Conservation (phyloP, 2,113 vertebrate genomes). For the Parotia lawesii region DNA sequence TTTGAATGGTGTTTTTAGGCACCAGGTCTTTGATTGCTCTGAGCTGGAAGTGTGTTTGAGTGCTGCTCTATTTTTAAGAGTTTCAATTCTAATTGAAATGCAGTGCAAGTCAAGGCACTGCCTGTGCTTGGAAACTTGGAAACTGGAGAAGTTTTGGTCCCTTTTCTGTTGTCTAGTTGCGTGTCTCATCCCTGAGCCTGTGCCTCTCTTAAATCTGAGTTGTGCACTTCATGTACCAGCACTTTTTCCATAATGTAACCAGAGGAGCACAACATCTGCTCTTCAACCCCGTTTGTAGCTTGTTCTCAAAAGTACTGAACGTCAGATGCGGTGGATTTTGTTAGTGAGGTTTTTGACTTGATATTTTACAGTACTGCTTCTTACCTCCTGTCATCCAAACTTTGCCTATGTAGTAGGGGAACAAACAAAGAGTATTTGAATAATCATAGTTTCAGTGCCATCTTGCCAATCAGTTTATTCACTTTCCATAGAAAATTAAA, state of each 20-base stretch:
- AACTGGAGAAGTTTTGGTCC: not conserved
- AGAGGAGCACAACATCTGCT: not conserved
- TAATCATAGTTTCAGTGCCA: not conserved
- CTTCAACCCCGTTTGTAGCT: not conserved
- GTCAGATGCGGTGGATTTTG: not conserved
- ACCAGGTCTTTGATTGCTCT: not conserved
- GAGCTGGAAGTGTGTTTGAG: not conserved
- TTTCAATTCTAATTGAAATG: constrained; percentile 7
- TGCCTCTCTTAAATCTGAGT: not conserved
- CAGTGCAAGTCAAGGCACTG: not conserved
- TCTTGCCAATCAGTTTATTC: not conserved
- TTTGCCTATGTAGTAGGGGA: not conserved
- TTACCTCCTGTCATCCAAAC: not conserved
- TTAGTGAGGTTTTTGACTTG: not conserved
- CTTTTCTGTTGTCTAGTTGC: not conserved
- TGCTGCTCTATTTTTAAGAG: not conserved
- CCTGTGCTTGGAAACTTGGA: not conserved
- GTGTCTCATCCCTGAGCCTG: not conserved
- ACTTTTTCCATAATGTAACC: not conserved
- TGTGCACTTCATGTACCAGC: not conserved
- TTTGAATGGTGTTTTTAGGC: not conserved
- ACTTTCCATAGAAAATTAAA: not conserved
- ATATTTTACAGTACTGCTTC: not conserved
- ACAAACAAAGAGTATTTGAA: not conserved
- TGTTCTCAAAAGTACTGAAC: not conserved